phyloP scores from a whole-genome alignment of 2,888 invertebrate species.

The Drosophila robusta region DNA sequence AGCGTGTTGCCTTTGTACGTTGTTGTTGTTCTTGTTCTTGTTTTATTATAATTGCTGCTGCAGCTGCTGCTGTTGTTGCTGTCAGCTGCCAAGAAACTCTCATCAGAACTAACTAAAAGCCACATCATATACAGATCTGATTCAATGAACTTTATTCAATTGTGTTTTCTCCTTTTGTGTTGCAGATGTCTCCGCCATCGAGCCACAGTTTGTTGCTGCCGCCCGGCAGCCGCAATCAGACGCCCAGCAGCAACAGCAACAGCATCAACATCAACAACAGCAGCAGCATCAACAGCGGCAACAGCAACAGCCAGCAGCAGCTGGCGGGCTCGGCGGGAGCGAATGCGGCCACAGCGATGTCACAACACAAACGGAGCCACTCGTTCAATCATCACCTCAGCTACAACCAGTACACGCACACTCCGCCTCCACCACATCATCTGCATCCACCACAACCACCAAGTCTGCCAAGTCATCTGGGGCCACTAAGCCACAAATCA shows the following conservation, averaged over 20 bases:
- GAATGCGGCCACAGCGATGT: constrained; percentile 80
- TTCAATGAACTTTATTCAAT: constrained; percentile 22
- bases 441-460: constrained; percentile 86
- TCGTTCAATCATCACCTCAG: constrained; percentile 90
- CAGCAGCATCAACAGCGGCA: constrained; percentile 63
- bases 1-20: constrained; percentile 62
- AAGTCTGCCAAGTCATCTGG: constrained; percentile 88
- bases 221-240: constrained; percentile 74
- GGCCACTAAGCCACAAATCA: constrained; percentile 84
- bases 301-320: constrained; percentile 63
- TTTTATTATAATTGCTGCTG: constrained; percentile 13
- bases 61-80: constrained; percentile 28
- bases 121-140: constrained; percentile 5
- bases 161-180: constrained; percentile 18
- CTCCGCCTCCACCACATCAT: constrained; percentile 86
- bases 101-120: constrained; percentile 52
- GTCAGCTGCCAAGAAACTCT: constrained; percentile 55
- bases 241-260: constrained; percentile 61
- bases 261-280: constrained; percentile 47
- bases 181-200: constrained; percentile 88
- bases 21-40: constrained; percentile 41
- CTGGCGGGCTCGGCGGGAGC: constrained; percentile 50
- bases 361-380: constrained; percentile 89
- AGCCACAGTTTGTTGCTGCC: constrained; percentile 81
- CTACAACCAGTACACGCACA: constrained; percentile 87